These are phyloP conservation scores for Telenomus remus DNA, from an alignment of 1,140 invertebrate genomes.

Conservation along the genomic window DNA sequence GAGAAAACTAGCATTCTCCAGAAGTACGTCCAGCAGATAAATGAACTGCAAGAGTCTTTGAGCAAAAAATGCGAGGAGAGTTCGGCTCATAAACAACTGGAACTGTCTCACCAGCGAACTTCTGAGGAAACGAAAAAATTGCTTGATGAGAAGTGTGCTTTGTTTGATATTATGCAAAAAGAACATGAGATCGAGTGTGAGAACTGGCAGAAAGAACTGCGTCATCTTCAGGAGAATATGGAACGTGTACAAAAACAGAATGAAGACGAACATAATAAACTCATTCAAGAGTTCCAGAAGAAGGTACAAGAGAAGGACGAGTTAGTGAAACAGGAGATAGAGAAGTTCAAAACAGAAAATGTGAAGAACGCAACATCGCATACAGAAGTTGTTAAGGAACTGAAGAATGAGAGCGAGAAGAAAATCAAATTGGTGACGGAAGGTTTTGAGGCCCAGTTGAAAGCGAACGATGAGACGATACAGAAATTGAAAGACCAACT, in stretches of 20 bases:
- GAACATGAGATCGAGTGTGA: conserved; percentile 63
- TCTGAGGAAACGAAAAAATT: conserved; percentile 53
- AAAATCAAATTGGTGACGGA: conserved; percentile 72
- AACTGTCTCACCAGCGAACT: conserved; percentile 67
- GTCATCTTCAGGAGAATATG: conserved; percentile 67
- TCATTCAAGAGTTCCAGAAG: conserved; percentile 59
- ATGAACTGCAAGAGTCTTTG: conserved; percentile 72
- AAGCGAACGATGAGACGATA: conserved; percentile 70
- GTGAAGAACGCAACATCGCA: conserved; percentile 58
- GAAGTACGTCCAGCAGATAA: conserved; percentile 71
- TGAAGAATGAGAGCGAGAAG: conserved; percentile 73
- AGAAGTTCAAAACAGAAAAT: conserved; percentile 65
- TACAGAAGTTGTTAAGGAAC: conserved; percentile 52
- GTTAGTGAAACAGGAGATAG: conserved; percentile 56
- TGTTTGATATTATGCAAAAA: conserved; percentile 66
- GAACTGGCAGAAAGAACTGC: conserved; percentile 69
- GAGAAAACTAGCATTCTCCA: conserved; percentile 70
- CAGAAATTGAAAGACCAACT: conserved; percentile 67
- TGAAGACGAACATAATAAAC: conserved; percentile 52
- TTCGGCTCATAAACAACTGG: conserved; percentile 72
- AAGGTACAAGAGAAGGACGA: conserved; percentile 65
- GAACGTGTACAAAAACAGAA: conserved; percentile 60
- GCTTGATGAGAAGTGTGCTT: conserved; percentile 61
- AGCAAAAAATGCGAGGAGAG: conserved; percentile 76
- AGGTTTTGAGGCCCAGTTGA: conserved; percentile 74